phyloP scores from a whole-genome alignment of 2,888 invertebrate genomes.

The Folsomia candida region DNA sequence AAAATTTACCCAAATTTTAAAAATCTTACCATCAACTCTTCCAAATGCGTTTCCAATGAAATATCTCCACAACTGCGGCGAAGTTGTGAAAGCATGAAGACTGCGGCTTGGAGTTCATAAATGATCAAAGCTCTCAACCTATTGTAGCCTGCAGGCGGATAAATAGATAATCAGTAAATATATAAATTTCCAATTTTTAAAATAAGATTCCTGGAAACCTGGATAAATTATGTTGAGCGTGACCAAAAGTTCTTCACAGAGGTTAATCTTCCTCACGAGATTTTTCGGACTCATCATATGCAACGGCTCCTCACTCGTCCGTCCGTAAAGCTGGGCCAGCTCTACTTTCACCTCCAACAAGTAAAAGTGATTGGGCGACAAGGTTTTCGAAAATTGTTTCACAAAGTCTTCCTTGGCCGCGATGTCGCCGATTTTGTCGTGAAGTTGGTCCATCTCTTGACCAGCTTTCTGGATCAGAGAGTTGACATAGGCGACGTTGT shows the following conservation, averaged over 20 bases:
- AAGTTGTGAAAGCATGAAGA: constrained; percentile 60
- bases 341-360: constrained; percentile 63
- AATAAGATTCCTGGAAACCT: constrained; percentile 53
- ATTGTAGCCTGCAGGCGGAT: constrained; percentile 34
- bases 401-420: constrained; percentile 64
- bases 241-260: constrained; percentile 67
- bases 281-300: constrained; percentile 62
- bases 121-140: constrained; percentile 63
- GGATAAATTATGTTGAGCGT: constrained; percentile 65
- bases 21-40: constrained; percentile 42
- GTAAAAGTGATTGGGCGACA: constrained; percentile 67
- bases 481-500: constrained; percentile 61
- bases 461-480: constrained; percentile 66
- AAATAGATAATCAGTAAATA: background rate
- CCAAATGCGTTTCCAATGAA: constrained; percentile 39
- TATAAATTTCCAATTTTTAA: background rate
- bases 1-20: background rate
- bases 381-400: constrained; percentile 65
- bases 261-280: constrained; percentile 63
- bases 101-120: constrained; percentile 73
- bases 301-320: constrained; percentile 43
- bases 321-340: constrained; percentile 51
- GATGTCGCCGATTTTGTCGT: constrained; percentile 64
- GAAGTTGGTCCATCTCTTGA: constrained; percentile 65
- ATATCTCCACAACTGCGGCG: constrained; percentile 42